Evolutionary conservation across 2,888 invertebrate genomes (phyloP), one percentile per base, ranked within the genome.

Genomic region (Micropterix aruncella): DNA sequence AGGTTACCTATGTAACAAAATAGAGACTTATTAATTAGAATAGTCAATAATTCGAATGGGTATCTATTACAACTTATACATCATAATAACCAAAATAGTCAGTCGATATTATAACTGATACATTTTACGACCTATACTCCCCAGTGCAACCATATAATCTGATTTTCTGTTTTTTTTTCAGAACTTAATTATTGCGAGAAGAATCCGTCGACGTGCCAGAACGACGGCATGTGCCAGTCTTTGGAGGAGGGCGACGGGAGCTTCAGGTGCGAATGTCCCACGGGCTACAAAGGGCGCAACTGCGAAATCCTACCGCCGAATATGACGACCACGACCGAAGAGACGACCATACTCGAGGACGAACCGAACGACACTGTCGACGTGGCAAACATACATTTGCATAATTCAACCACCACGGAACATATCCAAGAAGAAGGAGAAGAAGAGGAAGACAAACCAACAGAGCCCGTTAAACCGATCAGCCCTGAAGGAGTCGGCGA

Each of bases 151-250:
- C n/a, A 27, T 27, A 27, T 9, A 9, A 27, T 27, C n/a, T 27
- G 7, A 9, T 27, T 9, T 27, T 27, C n/a, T 9, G 7, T 43
- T 27, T 43, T 16, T 37, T 38, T 63, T 63, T 18, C 65, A 86
- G 90, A 85, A 57, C 65, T 91, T 44, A 88, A 83, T 54, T 88
- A 81, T 65, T 93, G 93, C 66, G 83, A 84, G 46, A 80, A 82
- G 47, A 79, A 91, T 57, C 73, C 77, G 1, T 73, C 69, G 42
- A 74, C 79, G 0, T 93, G 93, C 57, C 74, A 78, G 59, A 90
- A 93, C 59, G 83, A 79, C 2, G 88, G 84, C 1, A 83, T 80
- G 54, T 93, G 93, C 60, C 73, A 83, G 44, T 88, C 89, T 40
- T 57, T 86, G 47, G 80, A 82, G 27, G 77, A 81, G 46, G 80